Percentiles rank a stretch among this genome's conserved stretches.
Conservation (phyloP, 2,797 vertebrate genomes). For the Cephalopachus bancanus region DNA sequence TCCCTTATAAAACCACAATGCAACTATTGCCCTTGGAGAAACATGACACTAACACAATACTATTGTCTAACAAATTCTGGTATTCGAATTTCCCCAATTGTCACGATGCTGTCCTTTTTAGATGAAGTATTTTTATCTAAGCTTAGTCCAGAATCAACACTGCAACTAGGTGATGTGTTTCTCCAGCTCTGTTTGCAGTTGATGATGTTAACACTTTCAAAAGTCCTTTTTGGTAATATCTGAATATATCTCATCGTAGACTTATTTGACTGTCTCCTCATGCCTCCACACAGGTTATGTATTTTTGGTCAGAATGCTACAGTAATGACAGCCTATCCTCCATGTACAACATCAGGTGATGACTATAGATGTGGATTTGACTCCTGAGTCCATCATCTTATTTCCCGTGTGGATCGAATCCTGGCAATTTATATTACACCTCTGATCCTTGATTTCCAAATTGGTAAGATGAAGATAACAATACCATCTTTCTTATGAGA, state of each 20-base stretch:
- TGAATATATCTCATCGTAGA: rapidly evolving
- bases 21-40: background rate
- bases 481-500: background rate
- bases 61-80: background rate
- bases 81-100: background rate
- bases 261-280: background rate
- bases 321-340: background rate
- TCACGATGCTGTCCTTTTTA: background rate
- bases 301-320: background rate
- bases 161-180: too few species aligned
- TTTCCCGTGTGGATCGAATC: background rate
- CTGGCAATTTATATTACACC: background rate
- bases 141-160: background rate
- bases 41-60: background rate
- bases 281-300: background rate
- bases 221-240: background rate
- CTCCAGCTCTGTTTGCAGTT: background rate
- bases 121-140: background rate
- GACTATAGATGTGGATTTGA: background rate
- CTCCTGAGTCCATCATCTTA: too few species aligned
- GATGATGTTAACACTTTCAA: background rate
- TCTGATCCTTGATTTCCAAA: background rate
- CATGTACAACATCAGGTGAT: rapidly evolving
- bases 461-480: background rate
- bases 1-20: background rate